Evolutionary conservation across 2,888 invertebrate genomes (phyloP), one percentile per base, ranked within the genome.

Genomic region (Spialia ferax): DNA sequence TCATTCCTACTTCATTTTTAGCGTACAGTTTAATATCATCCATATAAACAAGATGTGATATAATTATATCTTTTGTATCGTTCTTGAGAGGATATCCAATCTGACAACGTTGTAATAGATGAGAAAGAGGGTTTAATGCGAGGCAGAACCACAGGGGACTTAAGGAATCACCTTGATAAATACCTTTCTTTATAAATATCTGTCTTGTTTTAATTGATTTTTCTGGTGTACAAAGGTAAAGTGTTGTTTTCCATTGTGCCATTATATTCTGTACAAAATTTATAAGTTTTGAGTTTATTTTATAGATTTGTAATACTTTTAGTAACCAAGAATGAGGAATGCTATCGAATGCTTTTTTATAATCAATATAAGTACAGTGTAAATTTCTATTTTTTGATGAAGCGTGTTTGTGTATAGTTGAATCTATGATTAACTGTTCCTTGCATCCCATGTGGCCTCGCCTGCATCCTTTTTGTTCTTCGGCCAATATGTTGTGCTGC

Each of bases 121-220:
- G 26, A 7, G 69, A 72, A 1, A 72, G 65, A n/a, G 70, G 72
- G 29, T 70, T 72, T 13, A 72, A 26, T 7, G 71, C 71, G 6
- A 38, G 38, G n/a, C 38, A 38, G 38, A 38, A 38, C 38, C 38
- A 38, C n/a, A 38, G 13, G n/a, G 38, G 38, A n/a, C 38, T 38
- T 5, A 38, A n/a, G 4, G 38, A 38, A n/a, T 38, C 38, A 38
- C 38, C 38, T n/a, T 38, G 38, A 38, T 38, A 38, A 38, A 38
- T 38, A 38, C 38, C 38, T n/a, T 38, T 38, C 6, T n/a, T 38
- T 6, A 38, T 38, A n/a, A 6, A 38, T 38, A 38, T 13, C 6
- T 38, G 38, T 38, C 38, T n/a, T n/a, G 38, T 38, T 38, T n/a
- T 38, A n/a, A 38, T 38, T 38, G 38, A n/a, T 38, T 38, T n/a